Percentiles rank a stretch among this genome's conserved stretches.
These are phyloP conservation scores for Chionomys nivalis DNA, from an alignment of 2,113 vertebrate species.

Conservation along the genomic window DNA sequence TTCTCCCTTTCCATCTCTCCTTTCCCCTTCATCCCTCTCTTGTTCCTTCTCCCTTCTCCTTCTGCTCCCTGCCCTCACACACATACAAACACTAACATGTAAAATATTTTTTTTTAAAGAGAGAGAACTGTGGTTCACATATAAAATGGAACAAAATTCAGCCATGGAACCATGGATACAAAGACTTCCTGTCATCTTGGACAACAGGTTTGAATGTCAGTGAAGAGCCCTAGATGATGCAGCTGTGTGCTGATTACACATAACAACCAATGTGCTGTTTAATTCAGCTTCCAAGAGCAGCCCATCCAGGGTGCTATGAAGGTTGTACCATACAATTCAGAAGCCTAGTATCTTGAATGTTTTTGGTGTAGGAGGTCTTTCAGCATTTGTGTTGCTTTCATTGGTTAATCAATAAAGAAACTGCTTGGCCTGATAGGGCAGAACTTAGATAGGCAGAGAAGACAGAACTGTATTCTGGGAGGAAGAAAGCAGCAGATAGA, in stretches of 20 bases:
- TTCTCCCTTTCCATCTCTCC: background rate
- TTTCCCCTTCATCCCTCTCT: background rate
- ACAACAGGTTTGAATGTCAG: background rate
- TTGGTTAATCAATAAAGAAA: too few relatives aligned
- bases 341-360: background rate
- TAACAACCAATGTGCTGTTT: too few relatives aligned
- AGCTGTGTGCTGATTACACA: too few relatives aligned
- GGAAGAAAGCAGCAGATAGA: too few relatives aligned
- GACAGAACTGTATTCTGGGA: too few relatives aligned
- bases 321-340: background rate
- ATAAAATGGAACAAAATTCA: background rate
- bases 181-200: background rate
- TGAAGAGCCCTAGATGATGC: background rate
- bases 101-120: background rate
- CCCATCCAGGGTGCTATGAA: background rate
- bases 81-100: background rate
- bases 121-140: background rate
- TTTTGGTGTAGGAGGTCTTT: background rate
- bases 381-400: too few relatives aligned
- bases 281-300: background rate
- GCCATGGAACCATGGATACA: background rate
- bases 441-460: too few relatives aligned
- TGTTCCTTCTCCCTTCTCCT: too few relatives aligned
- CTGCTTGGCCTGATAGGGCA: too few relatives aligned
- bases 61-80: background rate